These are phyloP conservation scores for Passer domesticus DNA, from an alignment of 2,113 vertebrate genomes.

Conservation along the genomic window DNA sequence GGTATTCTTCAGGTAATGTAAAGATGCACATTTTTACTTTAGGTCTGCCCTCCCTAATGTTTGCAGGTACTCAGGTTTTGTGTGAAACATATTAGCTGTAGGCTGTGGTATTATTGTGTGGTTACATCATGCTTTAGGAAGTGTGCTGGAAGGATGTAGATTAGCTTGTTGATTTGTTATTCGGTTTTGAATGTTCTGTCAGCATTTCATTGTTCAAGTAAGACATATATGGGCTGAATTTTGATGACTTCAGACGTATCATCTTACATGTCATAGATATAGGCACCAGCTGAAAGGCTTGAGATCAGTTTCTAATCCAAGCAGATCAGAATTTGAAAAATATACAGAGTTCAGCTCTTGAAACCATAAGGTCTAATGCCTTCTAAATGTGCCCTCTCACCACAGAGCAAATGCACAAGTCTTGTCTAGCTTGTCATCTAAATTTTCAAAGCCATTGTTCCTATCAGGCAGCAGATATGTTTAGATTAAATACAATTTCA, in stretches of 20 bases:
- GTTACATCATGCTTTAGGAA: conserved; percentile 48
- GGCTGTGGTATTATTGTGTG: not conserved
- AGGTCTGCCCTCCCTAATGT: not conserved
- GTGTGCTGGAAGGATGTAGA: conserved; percentile 42
- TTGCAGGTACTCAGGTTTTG: not conserved
- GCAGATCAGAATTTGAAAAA: not conserved
- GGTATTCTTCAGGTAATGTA: not conserved
- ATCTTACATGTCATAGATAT: not conserved
- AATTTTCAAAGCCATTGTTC: not conserved
- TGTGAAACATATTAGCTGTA: not conserved
- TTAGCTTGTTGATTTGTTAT: conserved; percentile 38
- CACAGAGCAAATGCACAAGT: not conserved
- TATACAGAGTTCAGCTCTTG: not conserved
- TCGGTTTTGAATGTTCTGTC: not conserved
- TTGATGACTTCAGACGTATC: not conserved
- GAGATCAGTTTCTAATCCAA: not conserved
- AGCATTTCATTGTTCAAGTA: not conserved
- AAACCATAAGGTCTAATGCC: not conserved
- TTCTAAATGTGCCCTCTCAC: not conserved
- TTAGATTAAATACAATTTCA: not conserved
- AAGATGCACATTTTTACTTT: not conserved
- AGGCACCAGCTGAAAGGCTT: not conserved
- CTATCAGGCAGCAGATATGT: not conserved
- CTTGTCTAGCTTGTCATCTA: not conserved
- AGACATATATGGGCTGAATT: not conserved